Percentiles rank a stretch among this genome's conserved stretches.
Evolutionary conservation across 1,140 invertebrate species (phyloP).

Genomic region (Brachionus sp.): DNA sequence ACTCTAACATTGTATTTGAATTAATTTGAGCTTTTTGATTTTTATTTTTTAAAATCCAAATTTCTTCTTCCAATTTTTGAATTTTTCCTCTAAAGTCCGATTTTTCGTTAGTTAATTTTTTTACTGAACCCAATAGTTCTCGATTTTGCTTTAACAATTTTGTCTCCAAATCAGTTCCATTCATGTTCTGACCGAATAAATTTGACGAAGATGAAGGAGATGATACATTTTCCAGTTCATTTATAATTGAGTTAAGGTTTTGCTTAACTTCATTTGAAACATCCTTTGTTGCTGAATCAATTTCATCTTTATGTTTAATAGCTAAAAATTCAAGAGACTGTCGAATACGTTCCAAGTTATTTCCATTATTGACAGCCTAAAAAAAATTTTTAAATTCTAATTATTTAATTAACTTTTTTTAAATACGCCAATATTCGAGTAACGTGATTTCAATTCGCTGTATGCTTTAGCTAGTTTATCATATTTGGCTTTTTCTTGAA

Average conservation of each 20-base stretch:
- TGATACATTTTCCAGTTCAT: slow-evolving; percentile 12
- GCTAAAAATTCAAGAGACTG: slow-evolving; percentile 39
- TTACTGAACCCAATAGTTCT: slow-evolving; percentile 51
- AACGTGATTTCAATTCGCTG: background rate
- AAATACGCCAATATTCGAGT: slow-evolving; percentile 5
- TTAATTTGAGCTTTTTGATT: background rate
- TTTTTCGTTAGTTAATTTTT: slow-evolving; percentile 52
- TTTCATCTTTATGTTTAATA: slow-evolving; percentile 16
- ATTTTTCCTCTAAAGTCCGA: slow-evolving; percentile 51
- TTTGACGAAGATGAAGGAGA: background rate
- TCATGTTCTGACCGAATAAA: background rate
- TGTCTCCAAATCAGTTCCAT: background rate
- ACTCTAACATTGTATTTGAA: slow-evolving; percentile 45
- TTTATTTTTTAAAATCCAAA: slow-evolving; percentile 49
- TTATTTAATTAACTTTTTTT: background rate
- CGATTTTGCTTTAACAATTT: slow-evolving; percentile 51
- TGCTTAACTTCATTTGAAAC: background rate
- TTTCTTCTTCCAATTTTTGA: slow-evolving; percentile 50
- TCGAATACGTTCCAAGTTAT: slow-evolving; percentile 20
- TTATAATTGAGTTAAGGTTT: slow-evolving; percentile 21
- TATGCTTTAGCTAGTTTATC: slow-evolving; percentile 25
- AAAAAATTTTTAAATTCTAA: background rate
- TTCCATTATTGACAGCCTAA: background rate
- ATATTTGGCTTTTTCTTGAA: slow-evolving; percentile 24
- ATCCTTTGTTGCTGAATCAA: background rate